A percentile compares a stretch with the other conserved stretches of the same genome.
These are phyloP conservation scores for Ganaspis brasiliensis DNA, from an alignment of 2,888 invertebrate genomes.

Conservation along the genomic window DNA sequence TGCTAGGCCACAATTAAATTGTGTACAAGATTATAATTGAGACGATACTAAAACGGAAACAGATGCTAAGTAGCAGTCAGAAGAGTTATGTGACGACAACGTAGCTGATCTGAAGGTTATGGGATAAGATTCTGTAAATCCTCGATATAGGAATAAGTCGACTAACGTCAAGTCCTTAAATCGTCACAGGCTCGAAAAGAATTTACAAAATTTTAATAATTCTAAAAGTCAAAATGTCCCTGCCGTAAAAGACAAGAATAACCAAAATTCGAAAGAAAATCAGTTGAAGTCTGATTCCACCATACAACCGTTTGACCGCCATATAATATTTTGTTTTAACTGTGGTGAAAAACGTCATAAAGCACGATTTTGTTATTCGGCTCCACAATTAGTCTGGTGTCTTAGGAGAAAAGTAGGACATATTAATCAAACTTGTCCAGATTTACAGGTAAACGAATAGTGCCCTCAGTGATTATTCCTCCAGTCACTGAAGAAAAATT, in stretches of 20 bases:
- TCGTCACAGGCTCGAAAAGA: no score
- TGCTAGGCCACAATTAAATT: background rate
- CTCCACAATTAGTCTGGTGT: background rate
- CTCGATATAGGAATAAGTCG: no score
- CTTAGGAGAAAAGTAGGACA: background rate
- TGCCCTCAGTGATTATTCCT: background rate
- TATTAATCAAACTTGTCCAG: background rate
- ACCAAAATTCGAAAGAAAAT: background rate
- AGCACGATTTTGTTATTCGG: background rate
- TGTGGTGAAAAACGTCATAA: background rate
- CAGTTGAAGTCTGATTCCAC: background rate
- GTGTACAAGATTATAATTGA: background rate
- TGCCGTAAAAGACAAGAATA: no score
- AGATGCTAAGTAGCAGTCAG: no score
- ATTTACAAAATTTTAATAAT: no score
- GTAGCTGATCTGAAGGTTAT: no score
- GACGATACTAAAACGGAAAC: no score
- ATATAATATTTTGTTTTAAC: background rate
- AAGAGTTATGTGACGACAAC: no score
- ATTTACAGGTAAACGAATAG: background rate
- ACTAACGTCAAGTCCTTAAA: no score
- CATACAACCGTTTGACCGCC: background rate
- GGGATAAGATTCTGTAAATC: no score
- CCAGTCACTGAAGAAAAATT: background rate
- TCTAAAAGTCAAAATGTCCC: no score